Percentiles rank a stretch among this genome's conserved stretches.
These are phyloP conservation scores for Mellilla xanthometata DNA, from an alignment of 2,888 invertebrate genomes.

Conservation along the genomic window DNA sequence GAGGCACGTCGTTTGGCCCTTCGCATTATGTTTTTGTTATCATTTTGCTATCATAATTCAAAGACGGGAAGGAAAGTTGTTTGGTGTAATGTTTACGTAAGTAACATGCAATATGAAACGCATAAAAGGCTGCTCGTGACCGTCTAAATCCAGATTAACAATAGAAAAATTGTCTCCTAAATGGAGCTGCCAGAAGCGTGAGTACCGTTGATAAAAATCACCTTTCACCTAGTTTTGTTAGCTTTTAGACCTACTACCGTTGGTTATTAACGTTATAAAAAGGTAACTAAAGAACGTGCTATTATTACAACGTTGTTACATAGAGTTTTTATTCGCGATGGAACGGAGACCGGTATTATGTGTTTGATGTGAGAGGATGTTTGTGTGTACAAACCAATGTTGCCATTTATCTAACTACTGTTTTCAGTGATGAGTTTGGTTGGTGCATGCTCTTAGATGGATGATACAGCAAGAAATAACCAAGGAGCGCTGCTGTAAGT, in stretches of 20 bases:
- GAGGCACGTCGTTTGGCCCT: conserved; percentile 36
- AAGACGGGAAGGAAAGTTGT: conserved; percentile 54
- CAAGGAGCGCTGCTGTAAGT: no score
- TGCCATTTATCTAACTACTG: no score
- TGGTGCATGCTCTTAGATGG: no score
- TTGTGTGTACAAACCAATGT: no score
- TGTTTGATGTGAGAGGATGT: no score
- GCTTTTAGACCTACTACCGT: not conserved
- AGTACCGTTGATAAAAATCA: conserved; percentile 13
- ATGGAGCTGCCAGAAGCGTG: conserved; percentile 8
- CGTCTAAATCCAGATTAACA: conserved; percentile 29
- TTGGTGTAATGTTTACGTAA: conserved; percentile 54
- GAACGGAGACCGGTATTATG: no score
- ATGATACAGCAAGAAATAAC: no score
- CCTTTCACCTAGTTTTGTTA: conserved; percentile 10
- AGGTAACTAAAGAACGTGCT: no score
- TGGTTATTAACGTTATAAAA: no score
- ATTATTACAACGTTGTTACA: no score
- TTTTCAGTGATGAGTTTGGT: no score
- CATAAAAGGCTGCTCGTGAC: conserved; percentile 30
- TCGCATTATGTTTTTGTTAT: conserved; percentile 48
- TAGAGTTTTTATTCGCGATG: no score
- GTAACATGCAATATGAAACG: conserved; percentile 21
- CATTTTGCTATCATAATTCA: conserved; percentile 48
- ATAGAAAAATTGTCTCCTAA: conserved; percentile 24